A percentile compares a stretch with the other conserved stretches of the same genome.
phyloP scores from a whole-genome alignment of 37 sponge, comb jelly and placozoan species.

The Chondrosia reniformis region DNA sequence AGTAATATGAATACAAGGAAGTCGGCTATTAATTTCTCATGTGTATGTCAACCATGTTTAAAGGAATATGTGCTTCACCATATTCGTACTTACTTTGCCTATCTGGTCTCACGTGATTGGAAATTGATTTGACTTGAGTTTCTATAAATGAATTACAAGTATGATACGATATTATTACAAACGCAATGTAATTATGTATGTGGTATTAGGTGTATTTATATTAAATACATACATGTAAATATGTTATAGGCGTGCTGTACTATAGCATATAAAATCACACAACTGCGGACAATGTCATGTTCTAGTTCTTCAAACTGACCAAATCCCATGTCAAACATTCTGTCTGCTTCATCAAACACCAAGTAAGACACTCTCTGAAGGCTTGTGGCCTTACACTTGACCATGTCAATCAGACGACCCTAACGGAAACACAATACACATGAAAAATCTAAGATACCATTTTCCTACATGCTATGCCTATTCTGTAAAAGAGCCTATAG shows the following conservation, averaged over 20 bases:
- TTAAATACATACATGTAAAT: neutral
- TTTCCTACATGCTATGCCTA: too few species aligned
- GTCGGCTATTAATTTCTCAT: too few species aligned
- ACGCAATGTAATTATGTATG: neutral
- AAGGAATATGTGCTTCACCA: too few species aligned
- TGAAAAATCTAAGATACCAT: neutral
- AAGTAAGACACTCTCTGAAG: constrained; percentile 87
- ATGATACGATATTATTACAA: neutral
- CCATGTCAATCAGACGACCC: constrained; percentile 94
- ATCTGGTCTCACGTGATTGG: constrained; percentile 89
- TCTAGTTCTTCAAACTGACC: too few species aligned
- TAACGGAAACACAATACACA: constrained; percentile 2
- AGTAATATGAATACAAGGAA: too few species aligned
- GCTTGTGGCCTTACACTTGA: constrained; percentile 82
- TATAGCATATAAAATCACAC: too few species aligned
- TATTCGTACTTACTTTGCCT: constrained; percentile 81
- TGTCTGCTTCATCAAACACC: constrained; percentile 96
- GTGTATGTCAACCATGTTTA: too few species aligned
- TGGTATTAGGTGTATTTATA: neutral
- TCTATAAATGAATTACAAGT: constrained; percentile 32
- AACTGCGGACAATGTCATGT: too few species aligned
- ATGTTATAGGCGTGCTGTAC: too few species aligned
- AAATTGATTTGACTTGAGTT: constrained; percentile 84
- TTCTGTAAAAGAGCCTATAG: too few species aligned
- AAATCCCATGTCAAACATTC: constrained; percentile 99